These are phyloP conservation scores for Corvus cornix DNA, from an alignment of 2,113 vertebrate genomes.

Conservation along the genomic window DNA sequence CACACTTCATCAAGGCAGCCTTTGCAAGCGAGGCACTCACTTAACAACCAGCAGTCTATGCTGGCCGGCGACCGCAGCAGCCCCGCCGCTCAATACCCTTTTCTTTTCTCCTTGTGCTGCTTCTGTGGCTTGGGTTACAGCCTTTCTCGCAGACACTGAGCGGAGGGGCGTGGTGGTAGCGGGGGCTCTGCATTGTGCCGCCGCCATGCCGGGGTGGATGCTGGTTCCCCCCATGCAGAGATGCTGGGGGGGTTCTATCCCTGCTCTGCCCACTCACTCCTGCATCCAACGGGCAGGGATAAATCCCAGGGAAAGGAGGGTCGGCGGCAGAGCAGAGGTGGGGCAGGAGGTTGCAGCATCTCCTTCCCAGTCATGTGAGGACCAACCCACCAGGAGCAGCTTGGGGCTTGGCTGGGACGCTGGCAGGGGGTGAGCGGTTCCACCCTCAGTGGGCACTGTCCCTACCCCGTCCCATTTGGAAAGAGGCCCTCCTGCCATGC, in stretches of 20 bases:
- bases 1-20: slow-evolving; percentile 73
- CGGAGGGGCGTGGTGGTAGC: not conserved
- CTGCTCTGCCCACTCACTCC: not conserved
- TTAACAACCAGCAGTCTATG: slow-evolving; percentile 70
- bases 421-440: not conserved
- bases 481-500: not conserved
- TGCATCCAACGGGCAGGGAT: not conserved
- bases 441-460: not conserved
- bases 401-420: not conserved
- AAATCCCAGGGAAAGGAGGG: not conserved
- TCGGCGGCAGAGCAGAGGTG: not conserved
- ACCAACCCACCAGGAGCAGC: not conserved
- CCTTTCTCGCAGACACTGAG: slow-evolving; percentile 32
- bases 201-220: not conserved
- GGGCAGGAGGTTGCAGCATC: not conserved
- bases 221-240: fast-evolving
- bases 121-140: slow-evolving; percentile 41
- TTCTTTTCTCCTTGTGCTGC: slow-evolving; percentile 53
- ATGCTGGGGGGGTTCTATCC: not conserved
- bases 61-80: slow-evolving; percentile 60
- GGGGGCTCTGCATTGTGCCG: slow-evolving; percentile 27
- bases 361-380: not conserved
- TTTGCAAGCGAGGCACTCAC: slow-evolving; percentile 58
- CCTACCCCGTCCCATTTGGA: not conserved
- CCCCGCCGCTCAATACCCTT: slow-evolving; percentile 58